phyloP scores from a whole-genome alignment of 2,797 vertebrate genomes.

The Apodemus agrarius region DNA sequence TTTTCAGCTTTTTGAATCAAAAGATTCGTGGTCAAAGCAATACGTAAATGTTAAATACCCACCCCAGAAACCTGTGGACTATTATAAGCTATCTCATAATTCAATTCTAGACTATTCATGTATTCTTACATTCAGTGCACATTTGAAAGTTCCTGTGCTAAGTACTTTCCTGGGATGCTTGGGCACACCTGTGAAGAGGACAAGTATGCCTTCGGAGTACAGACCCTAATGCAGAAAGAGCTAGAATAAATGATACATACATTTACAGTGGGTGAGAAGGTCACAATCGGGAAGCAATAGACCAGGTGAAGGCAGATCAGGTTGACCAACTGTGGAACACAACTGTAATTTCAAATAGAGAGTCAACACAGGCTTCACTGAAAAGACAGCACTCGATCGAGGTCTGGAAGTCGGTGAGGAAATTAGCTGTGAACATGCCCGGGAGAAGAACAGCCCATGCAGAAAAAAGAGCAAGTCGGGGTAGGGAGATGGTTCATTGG shows the following conservation, averaged over 20 bases:
- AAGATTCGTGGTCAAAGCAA: background rate
- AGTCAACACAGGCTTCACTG: background rate
- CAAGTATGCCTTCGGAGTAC: background rate
- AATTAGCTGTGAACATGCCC: background rate
- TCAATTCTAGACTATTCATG: background rate
- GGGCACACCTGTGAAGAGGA: background rate
- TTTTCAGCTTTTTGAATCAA: slow-evolving; percentile 20
- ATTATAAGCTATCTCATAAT: background rate
- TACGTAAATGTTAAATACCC: background rate
- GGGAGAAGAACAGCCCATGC: background rate
- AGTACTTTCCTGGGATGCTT: background rate
- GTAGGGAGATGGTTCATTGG: background rate
- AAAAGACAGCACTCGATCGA: background rate
- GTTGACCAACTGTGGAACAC: background rate
- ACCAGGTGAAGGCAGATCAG: background rate
- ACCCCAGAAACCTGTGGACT: background rate
- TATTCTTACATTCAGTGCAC: background rate
- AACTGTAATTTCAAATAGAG: background rate
- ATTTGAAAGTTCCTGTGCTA: background rate
- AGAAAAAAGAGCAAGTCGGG: background rate
- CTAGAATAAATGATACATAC: background rate
- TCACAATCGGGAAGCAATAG: background rate
- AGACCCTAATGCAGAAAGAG: background rate
- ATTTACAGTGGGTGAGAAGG: background rate
- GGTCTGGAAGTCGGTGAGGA: background rate